Evolutionary conservation across 2,797 vertebrate species (phyloP), one percentile per base, ranked within the genome.

Genomic region (Spinus olivaceus): DNA sequence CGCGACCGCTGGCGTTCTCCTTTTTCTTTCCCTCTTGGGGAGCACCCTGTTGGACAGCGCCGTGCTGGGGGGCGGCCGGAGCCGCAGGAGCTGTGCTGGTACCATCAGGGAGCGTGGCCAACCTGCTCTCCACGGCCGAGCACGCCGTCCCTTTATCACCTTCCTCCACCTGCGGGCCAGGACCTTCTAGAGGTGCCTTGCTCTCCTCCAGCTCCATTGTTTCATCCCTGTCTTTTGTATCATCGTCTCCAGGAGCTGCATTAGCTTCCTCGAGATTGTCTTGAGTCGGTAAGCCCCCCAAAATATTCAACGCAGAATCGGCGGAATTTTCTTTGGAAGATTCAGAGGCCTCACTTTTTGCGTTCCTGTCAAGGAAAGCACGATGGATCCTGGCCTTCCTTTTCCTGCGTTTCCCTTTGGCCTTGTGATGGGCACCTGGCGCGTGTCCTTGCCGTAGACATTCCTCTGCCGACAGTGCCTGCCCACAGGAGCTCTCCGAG

Each of bases 361-460:
- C 5, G 10, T 53, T 88, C 46, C 46, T 90, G 61, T 88, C 74
- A 69, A 88, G 67, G 56, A 69, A 89, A 17, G 78, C 6, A 0
- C 10, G 77, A 42, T 25, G 86, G 21, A 92, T 69, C 86, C 90
- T 93, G 18, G 67, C 37, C 95, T 96, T 96, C 92, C 95, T 97
- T 83, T 96, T 98, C 81, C 95, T 97, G 57, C 69, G 84, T 92
- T 98, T 98, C 71, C 92, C 95, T 79, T 95, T 97, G 12, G 94
- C 94, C 37, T 96, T 97, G 76, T 88, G 97, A n/a, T 76, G 64
- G 15, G 90, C 42, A 51, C 32, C 42, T 49, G 94, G 84, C 67
- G 72, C 37, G 27, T 4, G 81, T 1, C 42, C 59, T 71, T 93
- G 92, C 25, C 46, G 93, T 35, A 88, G 30, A 39, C 66, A 86